phyloP scores from a whole-genome alignment of 1,140 invertebrate species.

The Philaenus spumarius region DNA sequence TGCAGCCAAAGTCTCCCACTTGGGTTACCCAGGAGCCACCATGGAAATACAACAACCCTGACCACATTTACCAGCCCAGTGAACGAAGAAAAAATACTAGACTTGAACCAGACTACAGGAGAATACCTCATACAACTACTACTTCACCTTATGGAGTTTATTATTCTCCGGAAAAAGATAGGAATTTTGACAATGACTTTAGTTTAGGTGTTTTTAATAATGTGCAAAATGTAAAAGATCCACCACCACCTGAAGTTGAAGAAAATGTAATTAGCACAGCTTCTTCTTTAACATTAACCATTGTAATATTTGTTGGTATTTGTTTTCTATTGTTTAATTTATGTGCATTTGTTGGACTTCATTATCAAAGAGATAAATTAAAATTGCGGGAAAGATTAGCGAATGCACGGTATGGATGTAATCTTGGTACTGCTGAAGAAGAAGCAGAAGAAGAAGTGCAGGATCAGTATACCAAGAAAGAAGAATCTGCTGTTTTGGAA shows the following conservation, averaged over 20 bases:
- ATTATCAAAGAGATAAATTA: conserved; percentile 60
- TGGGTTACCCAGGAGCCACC: background rate
- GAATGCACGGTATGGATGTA: conserved; percentile 40
- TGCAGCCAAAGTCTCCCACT: background rate
- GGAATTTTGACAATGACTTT: too few species aligned
- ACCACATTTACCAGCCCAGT: too few species aligned
- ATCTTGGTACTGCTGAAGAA: conserved; percentile 12
- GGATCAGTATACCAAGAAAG: conserved; percentile 28
- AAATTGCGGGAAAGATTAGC: conserved; percentile 41
- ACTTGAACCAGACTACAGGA: too few species aligned
- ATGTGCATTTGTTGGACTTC: conserved; percentile 65
- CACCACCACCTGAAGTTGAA: conserved; percentile 4
- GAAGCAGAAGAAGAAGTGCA: conserved; percentile 24
- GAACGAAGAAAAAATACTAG: too few species aligned
- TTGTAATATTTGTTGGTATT: conserved; percentile 69
- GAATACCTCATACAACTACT: too few species aligned
- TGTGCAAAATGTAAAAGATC: too few species aligned
- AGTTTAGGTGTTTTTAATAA: too few species aligned
- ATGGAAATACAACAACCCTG: too few species aligned
- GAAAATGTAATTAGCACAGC: conserved; percentile 7
- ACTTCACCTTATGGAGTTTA: too few species aligned
- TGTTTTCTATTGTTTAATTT: conserved; percentile 78
- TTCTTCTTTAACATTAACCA: conserved; percentile 46
- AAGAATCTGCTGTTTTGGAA: conserved; percentile 35
- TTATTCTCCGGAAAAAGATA: too few species aligned